Evolutionary conservation across 2,888 invertebrate genomes (phyloP).

Genomic region (Anagyrus pseudococci): DNA sequence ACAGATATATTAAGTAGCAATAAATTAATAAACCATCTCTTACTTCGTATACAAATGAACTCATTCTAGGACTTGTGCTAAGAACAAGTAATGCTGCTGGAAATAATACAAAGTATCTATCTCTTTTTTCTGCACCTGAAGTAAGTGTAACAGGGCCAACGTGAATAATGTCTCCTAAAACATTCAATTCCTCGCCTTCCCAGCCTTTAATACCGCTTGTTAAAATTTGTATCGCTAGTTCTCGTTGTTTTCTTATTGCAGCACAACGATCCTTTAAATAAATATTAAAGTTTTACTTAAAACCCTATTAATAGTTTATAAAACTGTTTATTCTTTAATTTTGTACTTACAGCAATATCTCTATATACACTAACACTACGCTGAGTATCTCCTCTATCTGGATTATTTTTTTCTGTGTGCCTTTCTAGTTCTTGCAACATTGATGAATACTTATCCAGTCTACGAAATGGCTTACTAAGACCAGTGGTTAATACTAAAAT

Average conservation of each 20-base stretch:
- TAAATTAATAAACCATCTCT: slow-evolving; percentile 30
- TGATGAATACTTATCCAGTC: slow-evolving; percentile 93
- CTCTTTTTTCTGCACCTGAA: slow-evolving; percentile 82
- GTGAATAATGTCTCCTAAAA: slow-evolving; percentile 87
- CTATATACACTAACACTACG: slow-evolving; percentile 93
- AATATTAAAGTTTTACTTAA: slow-evolving; percentile 37
- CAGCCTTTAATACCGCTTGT: slow-evolving; percentile 93
- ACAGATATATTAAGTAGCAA: neutral
- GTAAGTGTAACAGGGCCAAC: slow-evolving; percentile 84
- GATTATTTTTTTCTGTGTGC: slow-evolving; percentile 93
- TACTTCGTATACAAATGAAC: slow-evolving; percentile 95
- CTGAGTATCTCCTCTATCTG: slow-evolving; percentile 96
- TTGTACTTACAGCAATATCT: slow-evolving; percentile 86
- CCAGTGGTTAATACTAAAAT: slow-evolving; percentile 90
- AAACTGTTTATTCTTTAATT: neutral
- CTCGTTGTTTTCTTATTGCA: slow-evolving; percentile 89
- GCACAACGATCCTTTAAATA: slow-evolving; percentile 88
- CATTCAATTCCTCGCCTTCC: slow-evolving; percentile 82
- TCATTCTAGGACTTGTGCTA: slow-evolving; percentile 89
- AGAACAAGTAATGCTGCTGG: slow-evolving; percentile 87
- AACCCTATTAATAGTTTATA: slow-evolving; percentile 2
- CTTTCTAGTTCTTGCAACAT: slow-evolving; percentile 94
- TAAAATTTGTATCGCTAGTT: slow-evolving; percentile 93
- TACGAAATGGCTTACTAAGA: slow-evolving; percentile 92
- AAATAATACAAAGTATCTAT: slow-evolving; percentile 92